Evolutionary conservation across 2,113 vertebrate genomes (phyloP).

Genomic region (Oxyura jamaicensis): DNA sequence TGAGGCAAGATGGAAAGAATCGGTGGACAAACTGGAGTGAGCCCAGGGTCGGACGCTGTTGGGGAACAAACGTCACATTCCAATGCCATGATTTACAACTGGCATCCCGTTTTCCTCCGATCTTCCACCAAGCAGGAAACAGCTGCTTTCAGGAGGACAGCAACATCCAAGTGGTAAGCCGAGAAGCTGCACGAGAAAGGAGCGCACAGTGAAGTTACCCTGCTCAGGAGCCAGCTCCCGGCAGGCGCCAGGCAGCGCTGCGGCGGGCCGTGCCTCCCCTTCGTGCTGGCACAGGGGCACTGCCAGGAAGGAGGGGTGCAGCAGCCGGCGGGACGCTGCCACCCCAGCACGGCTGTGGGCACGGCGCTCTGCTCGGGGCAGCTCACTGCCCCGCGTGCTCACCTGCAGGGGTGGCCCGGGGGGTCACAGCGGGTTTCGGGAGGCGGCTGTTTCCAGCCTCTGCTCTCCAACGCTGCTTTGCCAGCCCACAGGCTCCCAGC

Average conservation of each 20-base stretch:
- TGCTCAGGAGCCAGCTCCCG: rapidly evolving
- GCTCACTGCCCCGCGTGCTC: rapidly evolving
- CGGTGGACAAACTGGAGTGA: neutral
- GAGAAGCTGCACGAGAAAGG: neutral
- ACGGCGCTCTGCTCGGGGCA: too few relatives aligned
- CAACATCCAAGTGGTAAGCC: rapidly evolving
- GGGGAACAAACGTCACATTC: rapidly evolving
- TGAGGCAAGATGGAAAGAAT: too few relatives aligned
- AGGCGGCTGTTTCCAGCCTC: neutral
- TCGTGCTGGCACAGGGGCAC: rapidly evolving
- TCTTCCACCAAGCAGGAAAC: neutral
- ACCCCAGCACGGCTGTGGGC: too few relatives aligned
- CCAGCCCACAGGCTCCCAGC: neutral
- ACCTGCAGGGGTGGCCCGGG: neutral
- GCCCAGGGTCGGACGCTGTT: neutral
- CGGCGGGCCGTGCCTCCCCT: neutral
- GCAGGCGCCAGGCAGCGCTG: neutral
- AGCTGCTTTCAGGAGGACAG: neutral
- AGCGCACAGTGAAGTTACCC: neutral
- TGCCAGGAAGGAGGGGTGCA: too few relatives aligned
- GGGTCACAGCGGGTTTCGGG: rapidly evolving
- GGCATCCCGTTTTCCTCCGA: rapidly evolving
- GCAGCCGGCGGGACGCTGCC: too few relatives aligned
- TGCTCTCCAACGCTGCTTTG: rapidly evolving
- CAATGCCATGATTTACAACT: neutral